Conservation (phyloP, 2,113 vertebrate species). For the Pollachius pollachius region DNA sequence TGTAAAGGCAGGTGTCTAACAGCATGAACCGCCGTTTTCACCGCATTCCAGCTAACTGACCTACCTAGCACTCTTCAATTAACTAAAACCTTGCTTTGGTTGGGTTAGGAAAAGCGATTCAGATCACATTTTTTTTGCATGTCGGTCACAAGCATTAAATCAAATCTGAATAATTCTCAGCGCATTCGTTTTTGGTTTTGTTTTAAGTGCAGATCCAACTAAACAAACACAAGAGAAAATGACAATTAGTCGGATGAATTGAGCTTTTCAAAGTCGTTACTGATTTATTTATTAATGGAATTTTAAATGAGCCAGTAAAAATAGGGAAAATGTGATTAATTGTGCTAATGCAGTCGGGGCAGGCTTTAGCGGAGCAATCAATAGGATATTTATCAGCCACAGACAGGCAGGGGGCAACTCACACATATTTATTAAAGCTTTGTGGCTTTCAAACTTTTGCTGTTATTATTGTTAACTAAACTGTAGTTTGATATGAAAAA, state of each 20-base stretch:
- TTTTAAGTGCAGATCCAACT: constrained; percentile 2
- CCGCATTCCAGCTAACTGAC: no score
- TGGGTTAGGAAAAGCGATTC: no score
- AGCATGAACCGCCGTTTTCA: no score
- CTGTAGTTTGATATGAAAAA: no score
- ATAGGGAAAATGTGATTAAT: constrained; percentile 29
- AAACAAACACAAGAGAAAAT: no score
- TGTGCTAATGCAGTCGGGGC: constrained; percentile 21
- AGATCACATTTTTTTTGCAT: no score
- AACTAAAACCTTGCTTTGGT: no score
- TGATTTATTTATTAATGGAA: constrained; percentile 40
- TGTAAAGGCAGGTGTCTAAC: no score
- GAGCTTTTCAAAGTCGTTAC: constrained; percentile 25
- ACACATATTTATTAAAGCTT: background rate
- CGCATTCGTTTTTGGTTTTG: constrained; percentile 9
- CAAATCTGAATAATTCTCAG: no score
- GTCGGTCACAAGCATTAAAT: no score
- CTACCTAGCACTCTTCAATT: no score
- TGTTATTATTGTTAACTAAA: background rate
- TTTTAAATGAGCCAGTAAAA: constrained; percentile 42
- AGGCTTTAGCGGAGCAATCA: constrained; percentile 25
- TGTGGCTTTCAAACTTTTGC: constrained; percentile 16
- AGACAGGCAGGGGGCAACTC: background rate
- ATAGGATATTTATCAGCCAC: constrained; percentile 20
- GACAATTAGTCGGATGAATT: constrained; percentile 6